phyloP scores from a whole-genome alignment of 2,888 invertebrate species.

The Brenthis ino region DNA sequence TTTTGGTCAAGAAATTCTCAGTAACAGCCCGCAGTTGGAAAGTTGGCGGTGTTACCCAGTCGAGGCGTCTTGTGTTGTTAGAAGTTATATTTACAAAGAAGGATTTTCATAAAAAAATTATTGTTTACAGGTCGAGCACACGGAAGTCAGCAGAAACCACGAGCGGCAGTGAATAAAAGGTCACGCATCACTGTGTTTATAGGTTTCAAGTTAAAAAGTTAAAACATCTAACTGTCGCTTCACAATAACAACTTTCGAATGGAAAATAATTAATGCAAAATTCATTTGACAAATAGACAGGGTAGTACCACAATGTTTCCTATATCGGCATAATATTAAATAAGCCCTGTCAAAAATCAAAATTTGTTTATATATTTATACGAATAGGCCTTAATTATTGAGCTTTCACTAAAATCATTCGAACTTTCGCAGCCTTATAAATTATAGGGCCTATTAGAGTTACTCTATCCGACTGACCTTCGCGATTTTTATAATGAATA shows the following conservation, averaged over 20 bases:
- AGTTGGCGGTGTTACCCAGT: too few species aligned
- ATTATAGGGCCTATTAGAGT: neutral
- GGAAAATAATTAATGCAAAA: too few species aligned
- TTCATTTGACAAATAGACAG: too few species aligned
- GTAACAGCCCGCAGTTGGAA: too few species aligned
- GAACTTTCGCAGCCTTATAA: neutral
- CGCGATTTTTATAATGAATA: constrained; percentile 11
- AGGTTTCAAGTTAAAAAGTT: constrained; percentile 27
- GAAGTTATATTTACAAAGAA: too few species aligned
- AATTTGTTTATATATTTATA: too few species aligned
- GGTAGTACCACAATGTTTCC: too few species aligned
- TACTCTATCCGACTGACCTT: neutral
- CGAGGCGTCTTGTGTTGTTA: too few species aligned
- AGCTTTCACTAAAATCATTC: constrained; percentile 4
- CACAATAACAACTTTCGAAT: neutral
- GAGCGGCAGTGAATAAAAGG: constrained; percentile 11
- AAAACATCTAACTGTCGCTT: constrained; percentile 13
- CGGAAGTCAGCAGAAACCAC: constrained; percentile 17
- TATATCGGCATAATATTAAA: too few species aligned
- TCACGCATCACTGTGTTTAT: neutral
- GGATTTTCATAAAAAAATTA: too few species aligned
- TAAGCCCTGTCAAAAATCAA: neutral
- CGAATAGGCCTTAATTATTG: constrained; percentile 3
- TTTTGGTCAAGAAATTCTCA: too few species aligned
- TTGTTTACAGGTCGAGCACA: constrained; percentile 13